Evolutionary conservation across 2,797 vertebrate genomes (phyloP).

Genomic region (Falco berigora): DNA sequence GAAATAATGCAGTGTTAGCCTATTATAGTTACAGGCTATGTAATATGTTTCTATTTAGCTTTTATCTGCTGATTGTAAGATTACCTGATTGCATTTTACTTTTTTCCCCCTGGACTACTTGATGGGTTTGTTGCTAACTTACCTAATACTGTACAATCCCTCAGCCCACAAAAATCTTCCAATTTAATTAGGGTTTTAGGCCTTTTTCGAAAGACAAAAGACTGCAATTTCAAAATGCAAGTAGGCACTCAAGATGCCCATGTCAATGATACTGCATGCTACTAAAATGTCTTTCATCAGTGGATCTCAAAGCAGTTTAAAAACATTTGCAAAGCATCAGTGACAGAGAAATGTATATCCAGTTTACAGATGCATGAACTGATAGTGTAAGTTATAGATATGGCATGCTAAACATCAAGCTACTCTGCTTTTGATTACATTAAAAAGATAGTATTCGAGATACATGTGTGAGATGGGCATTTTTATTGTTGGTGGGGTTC

Average conservation of each 20-base stretch:
- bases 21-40: constrained; percentile 18
- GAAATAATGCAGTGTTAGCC: neutral
- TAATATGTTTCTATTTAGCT: constrained; percentile 32
- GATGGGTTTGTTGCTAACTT: constrained; percentile 19
- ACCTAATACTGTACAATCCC: neutral
- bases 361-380: constrained; percentile 1
- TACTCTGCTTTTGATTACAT: neutral
- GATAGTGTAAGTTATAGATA: constrained; percentile 6
- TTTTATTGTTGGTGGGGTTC: neutral
- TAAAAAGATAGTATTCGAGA: neutral
- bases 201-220: neutral
- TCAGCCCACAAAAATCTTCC: neutral
- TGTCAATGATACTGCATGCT: neutral
- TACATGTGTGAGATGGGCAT: neutral
- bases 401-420: neutral
- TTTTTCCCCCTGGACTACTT: neutral
- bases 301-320: neutral
- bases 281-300: constrained; percentile 28
- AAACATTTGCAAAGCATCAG: constrained; percentile 8
- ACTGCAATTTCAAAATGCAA: constrained; percentile 1
- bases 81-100: constrained; percentile 30
- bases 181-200: neutral
- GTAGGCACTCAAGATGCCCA: neutral
- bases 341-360: neutral
- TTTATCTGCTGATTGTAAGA: constrained; percentile 37